Base-by-base conservation (phyloP, 2,888 invertebrate genomes). In the Phasia obesa region DNA sequence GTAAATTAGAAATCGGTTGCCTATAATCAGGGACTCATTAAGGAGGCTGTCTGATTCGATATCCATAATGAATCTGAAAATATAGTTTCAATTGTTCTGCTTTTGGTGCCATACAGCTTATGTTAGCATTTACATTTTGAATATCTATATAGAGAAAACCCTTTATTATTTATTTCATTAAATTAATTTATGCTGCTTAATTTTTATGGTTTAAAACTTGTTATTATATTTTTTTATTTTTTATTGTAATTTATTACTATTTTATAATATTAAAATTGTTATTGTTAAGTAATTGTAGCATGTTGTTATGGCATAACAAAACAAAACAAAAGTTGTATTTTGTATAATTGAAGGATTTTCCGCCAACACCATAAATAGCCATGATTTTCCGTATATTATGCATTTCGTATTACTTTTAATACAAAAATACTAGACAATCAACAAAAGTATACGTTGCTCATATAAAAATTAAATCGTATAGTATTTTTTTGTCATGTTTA, bases 321-420 rank as follows among this genome's bases (percentile, higher is more conserved):
- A 57, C 31, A 64, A 69, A 44, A 11, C 4, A 38, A 42, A 47
- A 17, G 80, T 65, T 51, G 49, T 75, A 62, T 53, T 44, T 35
- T 19, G 9, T 51, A 47, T 57, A 44, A 70, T 82, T 84, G 84
- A 84, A 85, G 85, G 85, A 85, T 84, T 85, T 84, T 84, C 84
- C 85, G 84, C 76, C 70, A 82, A 84, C 70, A 75, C 84, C 84
- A 83, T 83, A 78, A 73, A 81, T 73, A 85, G 76, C 83, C 75
- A 76, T 79, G 65, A 74, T 65, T 81, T 78, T 81, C 81, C 80
- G 84, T 74, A 73, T 84, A 60, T 60, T 71, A 70, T 57, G 47
- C 55, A 42, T 19, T 59, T 17, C 44, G 25, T 77, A 64, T 21
- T 77, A 47, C 31, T 53, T 47, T 51, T 60, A 49, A 55, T 17